Conservation (phyloP, 2,113 vertebrate genomes). For the Rana temporaria region DNA sequence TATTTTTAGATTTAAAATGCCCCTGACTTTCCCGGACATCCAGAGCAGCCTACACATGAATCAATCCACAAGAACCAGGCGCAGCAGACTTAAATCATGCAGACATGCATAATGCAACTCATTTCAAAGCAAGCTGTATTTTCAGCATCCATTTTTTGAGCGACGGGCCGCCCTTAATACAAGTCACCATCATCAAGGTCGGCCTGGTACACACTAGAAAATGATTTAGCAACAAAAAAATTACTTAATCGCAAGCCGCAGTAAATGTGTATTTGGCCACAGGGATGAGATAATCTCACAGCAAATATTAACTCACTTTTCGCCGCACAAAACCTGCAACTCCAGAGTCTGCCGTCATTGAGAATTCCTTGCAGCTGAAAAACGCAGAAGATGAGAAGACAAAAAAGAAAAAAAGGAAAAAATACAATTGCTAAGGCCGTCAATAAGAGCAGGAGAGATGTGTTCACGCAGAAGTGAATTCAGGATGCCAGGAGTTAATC, state of each 20-base stretch:
- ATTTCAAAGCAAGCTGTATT: too few species aligned
- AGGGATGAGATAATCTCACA: constrained; percentile 49
- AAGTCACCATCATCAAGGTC: not conserved
- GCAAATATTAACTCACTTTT: constrained; percentile 16
- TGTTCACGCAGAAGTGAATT: not conserved
- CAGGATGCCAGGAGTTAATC: constrained; percentile 18
- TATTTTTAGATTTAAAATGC: too few species aligned
- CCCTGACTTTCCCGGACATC: too few species aligned
- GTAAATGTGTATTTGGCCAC: constrained; percentile 41
- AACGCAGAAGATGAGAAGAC: too few species aligned
- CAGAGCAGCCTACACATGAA: too few species aligned
- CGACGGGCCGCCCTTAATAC: not conserved
- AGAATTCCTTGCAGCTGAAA: too few species aligned
- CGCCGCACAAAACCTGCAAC: not conserved
- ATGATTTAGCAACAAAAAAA: constrained; percentile 1
- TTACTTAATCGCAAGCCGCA: constrained; percentile 34
- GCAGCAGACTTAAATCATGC: not conserved
- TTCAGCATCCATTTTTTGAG: not conserved
- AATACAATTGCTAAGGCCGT: not conserved
- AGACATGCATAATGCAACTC: not conserved
- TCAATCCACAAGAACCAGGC: too few species aligned
- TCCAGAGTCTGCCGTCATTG: not conserved
- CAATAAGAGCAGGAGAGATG: not conserved
- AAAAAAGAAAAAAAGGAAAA: not conserved
- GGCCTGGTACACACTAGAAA: constrained; percentile 23